These are phyloP conservation scores for Xestia c-nigrum DNA, from an alignment of 2,888 invertebrate species.

Conservation along the genomic window DNA sequence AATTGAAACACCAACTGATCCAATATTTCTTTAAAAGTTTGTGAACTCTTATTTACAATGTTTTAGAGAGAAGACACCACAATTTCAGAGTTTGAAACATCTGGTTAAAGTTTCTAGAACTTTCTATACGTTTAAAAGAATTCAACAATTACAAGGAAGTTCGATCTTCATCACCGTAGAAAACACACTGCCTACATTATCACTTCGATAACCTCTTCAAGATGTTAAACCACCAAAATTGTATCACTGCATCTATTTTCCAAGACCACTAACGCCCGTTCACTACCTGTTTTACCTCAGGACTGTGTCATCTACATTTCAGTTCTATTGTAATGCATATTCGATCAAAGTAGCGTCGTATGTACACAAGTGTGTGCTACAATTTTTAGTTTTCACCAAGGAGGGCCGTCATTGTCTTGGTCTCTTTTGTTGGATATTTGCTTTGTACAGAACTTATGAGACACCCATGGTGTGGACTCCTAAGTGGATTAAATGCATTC, in stretches of 20 bases:
- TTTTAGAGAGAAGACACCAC: background rate
- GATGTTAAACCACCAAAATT: background rate
- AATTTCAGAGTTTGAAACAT: background rate
- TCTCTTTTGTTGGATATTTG: constrained; percentile 71
- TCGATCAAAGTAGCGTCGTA: constrained; percentile 86
- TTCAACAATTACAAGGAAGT: background rate
- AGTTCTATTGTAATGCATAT: constrained; percentile 88
- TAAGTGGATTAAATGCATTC: constrained; percentile 59
- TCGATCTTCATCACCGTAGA: background rate
- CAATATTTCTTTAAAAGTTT: constrained; percentile 12
- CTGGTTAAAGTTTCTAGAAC: constrained; percentile 16
- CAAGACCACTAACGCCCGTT: constrained; percentile 67
- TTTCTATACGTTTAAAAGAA: constrained; percentile 8
- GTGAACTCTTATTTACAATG: background rate
- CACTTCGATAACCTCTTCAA: background rate
- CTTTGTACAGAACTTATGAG: constrained; percentile 63
- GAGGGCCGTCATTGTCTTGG: constrained; percentile 75
- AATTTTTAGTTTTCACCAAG: constrained; percentile 81
- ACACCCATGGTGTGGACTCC: constrained; percentile 54
- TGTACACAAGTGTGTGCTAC: constrained; percentile 87
- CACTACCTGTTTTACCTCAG: constrained; percentile 75
- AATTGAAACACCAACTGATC: background rate
- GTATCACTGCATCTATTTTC: constrained; percentile 21
- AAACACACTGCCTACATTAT: constrained; percentile 32
- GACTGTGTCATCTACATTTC: constrained; percentile 86